These are phyloP conservation scores for Sebastes wilsoni DNA, from an alignment of 2,797 vertebrate genomes.

Conservation along the genomic window DNA sequence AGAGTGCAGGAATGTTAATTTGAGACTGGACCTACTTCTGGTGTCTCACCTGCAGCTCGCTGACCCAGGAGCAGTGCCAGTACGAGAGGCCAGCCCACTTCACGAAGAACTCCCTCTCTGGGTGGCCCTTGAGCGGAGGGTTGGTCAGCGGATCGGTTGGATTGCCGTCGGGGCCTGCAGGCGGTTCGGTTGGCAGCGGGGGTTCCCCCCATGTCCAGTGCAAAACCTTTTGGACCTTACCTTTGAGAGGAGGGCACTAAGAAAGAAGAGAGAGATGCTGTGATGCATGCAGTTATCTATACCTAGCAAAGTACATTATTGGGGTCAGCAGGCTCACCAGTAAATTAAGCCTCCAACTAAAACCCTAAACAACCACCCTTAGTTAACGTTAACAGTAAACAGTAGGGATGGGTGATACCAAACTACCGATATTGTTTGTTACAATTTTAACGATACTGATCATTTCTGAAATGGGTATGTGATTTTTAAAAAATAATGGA, in stretches of 20 bases:
- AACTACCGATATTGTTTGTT: too few relatives aligned
- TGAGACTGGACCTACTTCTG: slow-evolving; percentile 5
- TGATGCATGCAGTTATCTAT: background rate
- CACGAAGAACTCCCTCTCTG: slow-evolving; percentile 96
- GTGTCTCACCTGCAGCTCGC: slow-evolving; percentile 93
- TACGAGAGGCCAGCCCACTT: slow-evolving; percentile 97
- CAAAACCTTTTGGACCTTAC: slow-evolving; percentile 95
- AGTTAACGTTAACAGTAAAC: too few relatives aligned
- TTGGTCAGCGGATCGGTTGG: slow-evolving; percentile 80
- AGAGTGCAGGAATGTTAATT: slow-evolving; percentile 18
- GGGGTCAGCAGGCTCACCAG: background rate
- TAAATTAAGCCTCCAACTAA: background rate
- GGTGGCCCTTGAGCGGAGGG: slow-evolving; percentile 88
- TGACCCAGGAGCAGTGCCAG: slow-evolving; percentile 99
- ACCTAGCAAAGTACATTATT: background rate
- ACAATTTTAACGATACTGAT: too few relatives aligned
- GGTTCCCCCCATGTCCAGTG: slow-evolving; percentile 97
- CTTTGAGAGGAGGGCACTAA: slow-evolving; percentile 96
- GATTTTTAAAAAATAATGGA: too few relatives aligned
- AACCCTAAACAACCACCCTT: background rate
- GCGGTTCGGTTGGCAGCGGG: slow-evolving; percentile 76
- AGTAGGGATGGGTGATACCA: too few relatives aligned
- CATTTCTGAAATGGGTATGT: too few relatives aligned
- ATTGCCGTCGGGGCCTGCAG: slow-evolving; percentile 69
- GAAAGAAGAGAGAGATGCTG: background rate